These are phyloP conservation scores for Therioaphis trifolii DNA, from an alignment of 2,888 invertebrate genomes.

Conservation along the genomic window DNA sequence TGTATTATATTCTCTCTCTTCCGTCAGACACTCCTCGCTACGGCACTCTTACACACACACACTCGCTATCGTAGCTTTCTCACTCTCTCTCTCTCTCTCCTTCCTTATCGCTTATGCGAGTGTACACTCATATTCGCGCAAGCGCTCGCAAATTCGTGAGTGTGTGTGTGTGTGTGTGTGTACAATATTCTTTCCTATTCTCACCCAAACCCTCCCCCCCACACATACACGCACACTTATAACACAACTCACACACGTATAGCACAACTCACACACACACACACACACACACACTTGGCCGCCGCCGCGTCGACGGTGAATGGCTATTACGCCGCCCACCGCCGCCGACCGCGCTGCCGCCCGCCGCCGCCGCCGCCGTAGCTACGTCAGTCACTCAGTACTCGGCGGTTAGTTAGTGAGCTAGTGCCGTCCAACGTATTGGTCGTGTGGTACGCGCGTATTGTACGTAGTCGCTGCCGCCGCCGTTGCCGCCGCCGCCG, in stretches of 20 bases:
- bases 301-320: slow-evolving; percentile 50
- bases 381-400: slow-evolving; percentile 45
- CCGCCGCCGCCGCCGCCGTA: slow-evolving; percentile 3
- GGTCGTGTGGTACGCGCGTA: slow-evolving; percentile 9
- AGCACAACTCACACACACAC: background rate
- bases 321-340: slow-evolving; percentile 61
- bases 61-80: background rate
- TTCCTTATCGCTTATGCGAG: slow-evolving; percentile 3
- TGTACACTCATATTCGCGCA: background rate
- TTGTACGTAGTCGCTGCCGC: background rate
- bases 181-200: slow-evolving; percentile 33
- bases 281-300: background rate
- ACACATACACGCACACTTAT: background rate
- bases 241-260: background rate
- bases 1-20: slow-evolving; percentile 40
- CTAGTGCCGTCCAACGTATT: slow-evolving; percentile 43
- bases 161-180: background rate
- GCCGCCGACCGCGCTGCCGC: slow-evolving; percentile 20
- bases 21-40: background rate
- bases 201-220: slow-evolving; percentile 30
- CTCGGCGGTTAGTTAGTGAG: slow-evolving; percentile 51
- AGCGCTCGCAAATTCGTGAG: background rate
- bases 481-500: background rate
- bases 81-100: slow-evolving; percentile 1
- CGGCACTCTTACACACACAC: background rate